Evolutionary conservation across 2,113 vertebrate species (phyloP).

Genomic region (Argyrosomus japonicus): DNA sequence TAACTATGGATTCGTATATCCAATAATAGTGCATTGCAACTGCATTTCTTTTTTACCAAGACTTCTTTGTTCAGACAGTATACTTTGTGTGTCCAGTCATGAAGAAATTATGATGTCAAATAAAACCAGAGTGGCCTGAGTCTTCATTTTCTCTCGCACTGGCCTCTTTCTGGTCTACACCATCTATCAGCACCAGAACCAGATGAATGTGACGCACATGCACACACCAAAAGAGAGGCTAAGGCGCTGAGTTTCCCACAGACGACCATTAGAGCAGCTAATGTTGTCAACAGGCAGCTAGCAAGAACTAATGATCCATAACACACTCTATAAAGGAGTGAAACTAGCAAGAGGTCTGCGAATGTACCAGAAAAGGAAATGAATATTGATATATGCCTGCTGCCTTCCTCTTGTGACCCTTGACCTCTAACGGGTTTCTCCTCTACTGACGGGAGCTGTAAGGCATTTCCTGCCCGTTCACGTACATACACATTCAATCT

Average conservation of each 20-base stretch:
- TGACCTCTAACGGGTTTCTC: constrained; percentile 70
- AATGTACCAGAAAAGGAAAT: constrained; percentile 77
- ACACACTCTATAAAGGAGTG: constrained; percentile 66
- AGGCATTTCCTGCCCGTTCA: constrained; percentile 77
- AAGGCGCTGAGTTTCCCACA: constrained; percentile 67
- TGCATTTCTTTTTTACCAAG: constrained; percentile 7
- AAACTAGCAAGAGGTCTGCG: constrained; percentile 66
- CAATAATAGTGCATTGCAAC: constrained; percentile 17
- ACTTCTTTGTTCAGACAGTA: background rate
- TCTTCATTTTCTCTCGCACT: constrained; percentile 50
- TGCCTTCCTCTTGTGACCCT: constrained; percentile 71
- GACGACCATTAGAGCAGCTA: constrained; percentile 61
- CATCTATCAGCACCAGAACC: constrained; percentile 69
- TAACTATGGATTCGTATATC: constrained; percentile 8
- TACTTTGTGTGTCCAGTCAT: constrained; percentile 12
- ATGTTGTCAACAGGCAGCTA: constrained; percentile 77
- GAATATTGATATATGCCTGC: constrained; percentile 77
- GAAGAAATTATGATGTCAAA: constrained; percentile 32
- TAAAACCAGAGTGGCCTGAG: constrained; percentile 42
- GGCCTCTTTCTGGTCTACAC: constrained; percentile 49
- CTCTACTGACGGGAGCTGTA: constrained; percentile 65
- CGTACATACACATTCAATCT: constrained; percentile 58
- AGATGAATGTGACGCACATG: constrained; percentile 51
- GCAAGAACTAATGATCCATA: constrained; percentile 73
- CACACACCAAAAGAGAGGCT: constrained; percentile 42